Evolutionary conservation across 2,113 vertebrate species (phyloP), one percentile per base, ranked within the genome.

Genomic region (Microcebus tavaratra): DNA sequence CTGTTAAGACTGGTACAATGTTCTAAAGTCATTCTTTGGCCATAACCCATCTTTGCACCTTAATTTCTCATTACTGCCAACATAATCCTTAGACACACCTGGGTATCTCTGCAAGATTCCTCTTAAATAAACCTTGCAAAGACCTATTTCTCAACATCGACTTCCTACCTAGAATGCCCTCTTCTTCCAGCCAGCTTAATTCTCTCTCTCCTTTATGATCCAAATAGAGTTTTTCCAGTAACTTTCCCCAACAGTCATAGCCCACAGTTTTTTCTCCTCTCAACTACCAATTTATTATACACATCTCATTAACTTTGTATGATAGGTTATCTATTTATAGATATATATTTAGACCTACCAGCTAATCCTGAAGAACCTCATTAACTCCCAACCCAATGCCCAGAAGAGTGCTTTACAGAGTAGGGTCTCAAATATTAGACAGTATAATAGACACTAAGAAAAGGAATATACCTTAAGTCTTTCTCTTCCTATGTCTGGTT

Each of bases 381-480:
- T 21, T 75, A 57, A 50, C 18, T 55, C n/a, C 15, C 48, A 78
- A 73, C 59, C 57, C 27, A 53, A 18, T 67, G 85, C 42, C 29
- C 67, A 81, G 18, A 87, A 90, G 1, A 76, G 45, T 39, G 11
- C 36, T 94, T 67, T 57, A n/a, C 59, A 79, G 39, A 96, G 21
- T 20, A 83, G 20, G 57, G 63, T 88, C 84, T 90, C 68, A 86
- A 78, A 63, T 75, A 75, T n/a, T 29, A 93, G 97, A 97, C 99
- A 29, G 7, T 99, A 79, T n/a, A 95, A 97, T 7, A 34, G 10
- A 63, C 11, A 8, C 36, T 17, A 73, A 92, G 91, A 91, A 68
- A 91, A 95, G 61, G 4, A 13, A 3, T 95, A 98, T 98, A 99
- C 99, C 99, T 99, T 98, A 90, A 99, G 94, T 96, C 98, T 97